phyloP scores from a whole-genome alignment of 2,797 vertebrate genomes.

The Chloroceryle amazona region DNA sequence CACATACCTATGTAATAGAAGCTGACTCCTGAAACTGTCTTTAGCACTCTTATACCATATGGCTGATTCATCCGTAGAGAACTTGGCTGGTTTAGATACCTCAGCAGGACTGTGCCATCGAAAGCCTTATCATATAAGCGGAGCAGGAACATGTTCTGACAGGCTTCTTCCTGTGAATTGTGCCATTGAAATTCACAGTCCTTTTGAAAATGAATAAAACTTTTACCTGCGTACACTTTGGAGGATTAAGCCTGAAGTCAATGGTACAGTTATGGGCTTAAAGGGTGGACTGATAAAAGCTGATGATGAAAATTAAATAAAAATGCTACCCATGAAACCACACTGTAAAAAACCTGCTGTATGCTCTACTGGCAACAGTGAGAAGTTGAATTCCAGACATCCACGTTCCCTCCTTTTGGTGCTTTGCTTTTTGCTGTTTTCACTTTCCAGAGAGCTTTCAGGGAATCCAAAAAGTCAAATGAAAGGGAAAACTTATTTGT shows the following conservation, averaged over 20 bases:
- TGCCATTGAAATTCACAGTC: background rate
- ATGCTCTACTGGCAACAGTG: background rate
- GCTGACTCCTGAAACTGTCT: background rate
- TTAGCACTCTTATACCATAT: background rate
- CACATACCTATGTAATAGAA: background rate
- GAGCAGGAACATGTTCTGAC: background rate
- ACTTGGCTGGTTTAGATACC: background rate
- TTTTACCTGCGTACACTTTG: background rate
- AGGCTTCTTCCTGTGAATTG: background rate
- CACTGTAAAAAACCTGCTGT: background rate
- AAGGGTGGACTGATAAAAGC: background rate
- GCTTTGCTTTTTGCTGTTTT: background rate
- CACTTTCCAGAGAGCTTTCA: background rate
- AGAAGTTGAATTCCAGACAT: background rate
- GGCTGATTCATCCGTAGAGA: background rate
- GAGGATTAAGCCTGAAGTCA: background rate
- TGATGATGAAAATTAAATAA: background rate
- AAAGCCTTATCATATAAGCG: background rate
- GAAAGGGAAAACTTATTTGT: background rate
- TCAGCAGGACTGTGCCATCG: background rate
- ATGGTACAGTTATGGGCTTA: background rate
- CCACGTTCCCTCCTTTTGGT: background rate
- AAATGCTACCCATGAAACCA: background rate
- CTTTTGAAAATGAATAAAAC: background rate
- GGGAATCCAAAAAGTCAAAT: background rate